Evolutionary conservation across 2,113 vertebrate species (phyloP), one percentile per base, ranked within the genome.

Genomic region (Eretmochelys imbricata): DNA sequence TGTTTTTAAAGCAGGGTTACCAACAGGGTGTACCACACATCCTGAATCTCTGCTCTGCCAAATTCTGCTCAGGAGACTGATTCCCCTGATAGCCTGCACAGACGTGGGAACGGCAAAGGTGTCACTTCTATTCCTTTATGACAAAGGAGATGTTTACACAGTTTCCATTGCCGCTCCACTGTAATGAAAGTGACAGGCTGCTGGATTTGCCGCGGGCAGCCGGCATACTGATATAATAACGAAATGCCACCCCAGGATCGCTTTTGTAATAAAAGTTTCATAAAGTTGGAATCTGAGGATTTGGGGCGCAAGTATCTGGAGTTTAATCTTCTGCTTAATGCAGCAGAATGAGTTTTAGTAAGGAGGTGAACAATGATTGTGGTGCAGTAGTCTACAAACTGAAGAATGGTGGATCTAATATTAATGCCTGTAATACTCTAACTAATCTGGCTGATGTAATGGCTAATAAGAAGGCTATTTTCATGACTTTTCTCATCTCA

Each of bases 381-480:
- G 59, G 84, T 49, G 78, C 24, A 0, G 0, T 3, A 38, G 46
- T 65, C 29, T 49, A 24, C 8, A 85, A 42, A 59, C 13, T 55
- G 85, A 94, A 89, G 31, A 11, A 25, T 49, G 51, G 59, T 0
- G 0, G 69, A 76, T 17, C 89, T 93, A 91, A 78, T 25, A 55
- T 49, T 49, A 94, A 89, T 78, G 81, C 82, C 85, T 84, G 87
- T 55, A 82, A 82, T 31, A 51, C 6, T 24, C 13, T 80, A 94
- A 31, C 72, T 81, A 9, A 75, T 38, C 87, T 49, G 54, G 6
- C 87, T 80, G 72, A 89, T 38, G 38, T 29, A 84, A 62, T 49
- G 69, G 27, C 29, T 25, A 59, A 53, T 53, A 65, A 90, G 72
- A 25, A 81, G 49, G 29, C 89, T 91, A 53, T 87, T 93, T 95